Evolutionary conservation across 1,140 invertebrate species (phyloP).

Genomic region (Lepidostoma basale): DNA sequence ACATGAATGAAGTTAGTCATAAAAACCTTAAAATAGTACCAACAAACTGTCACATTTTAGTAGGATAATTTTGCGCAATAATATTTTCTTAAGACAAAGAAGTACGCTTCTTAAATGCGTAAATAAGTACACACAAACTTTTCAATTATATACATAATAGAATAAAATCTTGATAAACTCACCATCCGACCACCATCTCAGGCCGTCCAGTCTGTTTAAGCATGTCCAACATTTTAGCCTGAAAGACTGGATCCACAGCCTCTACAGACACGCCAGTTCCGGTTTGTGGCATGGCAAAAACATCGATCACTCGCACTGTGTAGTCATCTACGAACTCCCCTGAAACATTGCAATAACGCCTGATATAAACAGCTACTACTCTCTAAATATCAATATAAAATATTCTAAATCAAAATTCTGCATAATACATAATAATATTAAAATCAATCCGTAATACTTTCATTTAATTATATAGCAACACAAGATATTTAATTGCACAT

Average conservation of each 20-base stretch:
- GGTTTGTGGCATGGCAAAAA: slow-evolving; percentile 99
- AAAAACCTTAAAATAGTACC: no score
- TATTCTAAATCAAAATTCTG: no score
- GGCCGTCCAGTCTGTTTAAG: slow-evolving; percentile 97
- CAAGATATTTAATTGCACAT: no score
- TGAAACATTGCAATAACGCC: no score
- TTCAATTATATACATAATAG: background rate
- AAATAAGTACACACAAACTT: background rate
- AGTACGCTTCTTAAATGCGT: no score
- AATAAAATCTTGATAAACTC: slow-evolving; percentile 44
- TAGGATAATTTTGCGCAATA: no score
- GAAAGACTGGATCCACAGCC: slow-evolving; percentile 99
- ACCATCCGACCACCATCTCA: slow-evolving; percentile 99
- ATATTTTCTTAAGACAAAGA: background rate
- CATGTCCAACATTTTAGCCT: slow-evolving; percentile 99
- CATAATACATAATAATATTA: no score
- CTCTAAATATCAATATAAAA: no score
- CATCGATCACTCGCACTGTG: slow-evolving; percentile 98
- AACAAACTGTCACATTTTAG: no score
- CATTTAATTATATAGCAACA: no score
- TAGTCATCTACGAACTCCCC: slow-evolving; percentile 99
- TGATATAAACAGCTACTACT: no score
- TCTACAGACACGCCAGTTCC: slow-evolving; percentile 97
- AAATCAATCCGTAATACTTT: no score
- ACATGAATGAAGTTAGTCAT: background rate